Evolutionary conservation across 2,797 vertebrate genomes (phyloP), one percentile per base, ranked within the genome.

Genomic region (Galagoides demidoff): DNA sequence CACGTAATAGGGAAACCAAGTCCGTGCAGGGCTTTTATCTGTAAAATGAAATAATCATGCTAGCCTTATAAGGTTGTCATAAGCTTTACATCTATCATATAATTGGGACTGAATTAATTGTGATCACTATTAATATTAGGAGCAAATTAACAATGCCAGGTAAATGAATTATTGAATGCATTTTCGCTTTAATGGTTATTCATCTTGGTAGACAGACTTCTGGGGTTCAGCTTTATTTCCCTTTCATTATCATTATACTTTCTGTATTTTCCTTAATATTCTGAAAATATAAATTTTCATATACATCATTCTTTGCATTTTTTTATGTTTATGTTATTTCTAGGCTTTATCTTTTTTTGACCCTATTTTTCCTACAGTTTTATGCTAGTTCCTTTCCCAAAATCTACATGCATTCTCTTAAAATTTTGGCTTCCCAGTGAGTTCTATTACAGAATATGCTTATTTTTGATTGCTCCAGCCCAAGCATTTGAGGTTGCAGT

Each of bases 221-320:
- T 9, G 77, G 25, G 81, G 29, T 71, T 90, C 37, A 82, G 20
- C 16, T 68, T 43, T 49, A 19, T 27, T 59, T 14, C 8, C 0
- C 55, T 19, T 82, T 76, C 27, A 92, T 16, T 68, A 20, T 74
- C 29, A 64, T 63, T 81, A 71, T 78, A 37, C 25, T 81, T 82
- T 81, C 70, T 82, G 59, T 76, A 85, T 52, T 85, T 92, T 92
- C 1, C 43, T 85, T 82, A 68, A 37, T 89, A 87, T 73, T 82
- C 7, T 93, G 34, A 94, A 83, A 85, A 64, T 71, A 0, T 34
- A 76, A 29, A 68, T 39, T 55, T 89, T 79, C 19, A 61, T 87
- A 77, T 79, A 20, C 78, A 74, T 74, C 5, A 52, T 25, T 74
- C 23, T 89, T 91, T 85, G n/a, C 10, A 55, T 64, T 68, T 91